These are phyloP conservation scores for Bolinopsis microptera DNA, from an alignment of 37 sponge, comb jelly and placozoan genomes.

Conservation along the genomic window DNA sequence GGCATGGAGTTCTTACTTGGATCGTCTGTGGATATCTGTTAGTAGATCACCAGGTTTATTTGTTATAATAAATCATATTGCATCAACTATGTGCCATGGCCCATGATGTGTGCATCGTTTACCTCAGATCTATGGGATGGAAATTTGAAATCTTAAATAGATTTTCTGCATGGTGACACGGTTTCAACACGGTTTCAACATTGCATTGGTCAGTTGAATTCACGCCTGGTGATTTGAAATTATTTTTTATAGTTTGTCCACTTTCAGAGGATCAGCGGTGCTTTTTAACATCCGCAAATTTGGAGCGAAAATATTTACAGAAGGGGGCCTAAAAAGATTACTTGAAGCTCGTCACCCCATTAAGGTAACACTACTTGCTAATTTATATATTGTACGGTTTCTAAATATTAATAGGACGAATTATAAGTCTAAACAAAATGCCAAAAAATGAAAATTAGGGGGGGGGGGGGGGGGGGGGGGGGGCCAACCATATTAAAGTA, in stretches of 20 bases:
- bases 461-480: too few species aligned
- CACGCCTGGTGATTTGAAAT: too few species aligned
- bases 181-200: too few species aligned
- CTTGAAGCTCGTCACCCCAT: conserved; percentile 40
- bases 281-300: not conserved
- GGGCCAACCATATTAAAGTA: too few species aligned
- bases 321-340: conserved; percentile 16
- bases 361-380: not conserved
- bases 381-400: too few species aligned
- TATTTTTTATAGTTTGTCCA: too few species aligned
- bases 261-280: conserved; percentile 22
- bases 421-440: too few species aligned
- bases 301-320: not conserved
- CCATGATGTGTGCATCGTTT: not conserved
- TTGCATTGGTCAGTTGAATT: too few species aligned
- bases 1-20: conserved; percentile 18
- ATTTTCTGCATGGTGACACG: too few species aligned
- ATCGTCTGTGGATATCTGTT: conserved; percentile 43
- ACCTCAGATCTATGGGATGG: not conserved
- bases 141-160: too few species aligned
- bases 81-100: not conserved
- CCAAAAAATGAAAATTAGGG: too few species aligned
- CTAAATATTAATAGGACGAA: too few species aligned
- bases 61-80: not conserved
- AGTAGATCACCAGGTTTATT: not conserved